phyloP scores from a whole-genome alignment of 2,113 vertebrate species.

The Phyllostomus discolor region DNA sequence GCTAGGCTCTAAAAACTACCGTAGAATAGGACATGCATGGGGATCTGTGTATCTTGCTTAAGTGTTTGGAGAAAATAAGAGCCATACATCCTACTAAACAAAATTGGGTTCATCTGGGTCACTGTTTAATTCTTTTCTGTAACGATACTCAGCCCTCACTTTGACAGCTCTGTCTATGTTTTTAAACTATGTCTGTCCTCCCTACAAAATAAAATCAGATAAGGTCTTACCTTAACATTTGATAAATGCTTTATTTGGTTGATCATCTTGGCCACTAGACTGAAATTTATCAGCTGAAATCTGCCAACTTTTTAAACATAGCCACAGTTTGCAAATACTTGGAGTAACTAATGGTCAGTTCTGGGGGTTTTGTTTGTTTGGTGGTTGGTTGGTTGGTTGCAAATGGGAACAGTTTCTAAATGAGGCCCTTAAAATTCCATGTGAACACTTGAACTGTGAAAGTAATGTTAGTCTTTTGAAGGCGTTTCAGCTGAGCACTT shows the following conservation, averaged over 20 bases:
- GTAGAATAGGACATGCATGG: not conserved
- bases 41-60: not conserved
- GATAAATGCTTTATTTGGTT: conserved; percentile 63
- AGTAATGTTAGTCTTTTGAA: conserved; percentile 15
- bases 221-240: conserved; percentile 14
- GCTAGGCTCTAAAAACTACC: not conserved
- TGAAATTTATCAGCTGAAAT: conserved; percentile 51
- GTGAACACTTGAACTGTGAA: not conserved
- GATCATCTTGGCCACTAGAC: conserved; percentile 44
- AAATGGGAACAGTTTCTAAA: conserved; percentile 18
- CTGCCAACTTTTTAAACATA: conserved; percentile 44
- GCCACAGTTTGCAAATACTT: not conserved
- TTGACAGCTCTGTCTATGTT: conserved; percentile 17
- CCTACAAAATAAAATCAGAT: conserved; percentile 62
- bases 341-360: conserved; percentile 33
- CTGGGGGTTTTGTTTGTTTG: not conserved
- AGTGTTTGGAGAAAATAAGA: conserved; percentile 22
- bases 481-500: not conserved
- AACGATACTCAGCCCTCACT: not conserved
- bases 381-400: not conserved
- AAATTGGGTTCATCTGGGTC: conserved; percentile 33
- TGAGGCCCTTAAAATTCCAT: conserved; percentile 1
- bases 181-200: conserved; percentile 45
- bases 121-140: conserved; percentile 39
- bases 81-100: not conserved